Percentiles rank a stretch among this genome's conserved stretches.
Evolutionary conservation across 2,113 vertebrate genomes (phyloP).

Genomic region (Panthera tigris): DNA sequence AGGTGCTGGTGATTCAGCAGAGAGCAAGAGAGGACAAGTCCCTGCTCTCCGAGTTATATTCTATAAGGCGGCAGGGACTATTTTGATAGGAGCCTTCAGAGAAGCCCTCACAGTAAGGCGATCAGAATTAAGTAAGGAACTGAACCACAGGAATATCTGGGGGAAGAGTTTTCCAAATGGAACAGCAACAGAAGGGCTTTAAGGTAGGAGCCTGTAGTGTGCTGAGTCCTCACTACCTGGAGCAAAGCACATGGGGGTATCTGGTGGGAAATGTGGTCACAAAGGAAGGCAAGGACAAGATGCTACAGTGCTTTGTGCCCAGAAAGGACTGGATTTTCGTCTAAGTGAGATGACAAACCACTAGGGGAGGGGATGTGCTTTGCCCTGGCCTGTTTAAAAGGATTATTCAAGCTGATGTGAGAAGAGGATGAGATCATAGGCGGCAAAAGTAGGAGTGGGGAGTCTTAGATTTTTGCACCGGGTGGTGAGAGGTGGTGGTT

Average conservation of each 20-base stretch:
- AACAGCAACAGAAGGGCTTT: not conserved
- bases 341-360: not conserved
- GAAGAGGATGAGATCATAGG: not conserved
- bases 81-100: not conserved
- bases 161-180: not conserved
- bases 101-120: not conserved
- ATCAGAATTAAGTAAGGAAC: not conserved
- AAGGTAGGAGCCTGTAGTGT: fast-evolving
- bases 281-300: not conserved
- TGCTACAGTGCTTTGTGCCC: no score
- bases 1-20: not conserved
- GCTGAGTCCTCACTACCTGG: not conserved
- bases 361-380: not conserved
- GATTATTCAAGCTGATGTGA: not conserved
- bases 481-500: not conserved
- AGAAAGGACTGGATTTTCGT: not conserved
- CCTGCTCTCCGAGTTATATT: not conserved
- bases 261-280: not conserved
- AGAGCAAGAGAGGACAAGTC: not conserved
- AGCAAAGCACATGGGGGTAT: not conserved
- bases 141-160: not conserved
- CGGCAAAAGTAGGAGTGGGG: not conserved
- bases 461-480: not conserved
- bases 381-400: not conserved
- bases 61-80: not conserved